A percentile compares a stretch with the other conserved stretches of the same genome.
Conservation (phyloP, 1,140 invertebrate species). For the Drosophila guanche region DNA sequence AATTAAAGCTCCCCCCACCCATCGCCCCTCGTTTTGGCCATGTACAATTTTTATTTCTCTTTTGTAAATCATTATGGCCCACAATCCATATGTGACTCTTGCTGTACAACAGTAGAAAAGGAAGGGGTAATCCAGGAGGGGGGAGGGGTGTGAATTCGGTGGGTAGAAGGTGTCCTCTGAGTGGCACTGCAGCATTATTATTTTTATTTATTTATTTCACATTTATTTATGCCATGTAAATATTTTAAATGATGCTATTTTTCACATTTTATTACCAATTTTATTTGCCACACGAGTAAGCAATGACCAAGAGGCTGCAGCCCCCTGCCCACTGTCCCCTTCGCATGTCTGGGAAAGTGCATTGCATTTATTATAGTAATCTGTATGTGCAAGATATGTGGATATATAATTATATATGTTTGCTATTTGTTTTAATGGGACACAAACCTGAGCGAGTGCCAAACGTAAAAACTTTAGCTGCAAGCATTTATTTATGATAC, state of each 20-base stretch:
- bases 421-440: constrained; percentile 66
- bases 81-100: constrained; percentile 47
- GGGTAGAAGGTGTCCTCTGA: too few species aligned
- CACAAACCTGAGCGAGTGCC: constrained; percentile 31
- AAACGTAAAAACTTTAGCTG: constrained; percentile 12
- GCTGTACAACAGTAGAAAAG: neutral
- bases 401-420: constrained; percentile 35
- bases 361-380: constrained; percentile 61
- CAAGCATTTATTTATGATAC: neutral
- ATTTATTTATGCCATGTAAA: constrained; percentile 78
- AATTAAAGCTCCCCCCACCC: constrained; percentile 28
- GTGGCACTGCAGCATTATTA: constrained; percentile 62
- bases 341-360: constrained; percentile 17
- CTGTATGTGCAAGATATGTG: neutral
- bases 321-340: neutral
- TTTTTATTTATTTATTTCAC: constrained; percentile 79
- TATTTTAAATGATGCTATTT: constrained; percentile 76
- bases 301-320: constrained; percentile 9
- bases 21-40: neutral
- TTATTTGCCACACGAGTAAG: constrained; percentile 53
- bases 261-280: constrained; percentile 81
- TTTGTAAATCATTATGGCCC: constrained; percentile 72
- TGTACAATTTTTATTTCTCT: constrained; percentile 54
- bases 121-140: neutral
- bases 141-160: constrained; percentile 4